A percentile compares a stretch with the other conserved stretches of the same genome.
These are phyloP conservation scores for Pteria penguin DNA, from an alignment of 2,888 invertebrate genomes.

Conservation along the genomic window DNA sequence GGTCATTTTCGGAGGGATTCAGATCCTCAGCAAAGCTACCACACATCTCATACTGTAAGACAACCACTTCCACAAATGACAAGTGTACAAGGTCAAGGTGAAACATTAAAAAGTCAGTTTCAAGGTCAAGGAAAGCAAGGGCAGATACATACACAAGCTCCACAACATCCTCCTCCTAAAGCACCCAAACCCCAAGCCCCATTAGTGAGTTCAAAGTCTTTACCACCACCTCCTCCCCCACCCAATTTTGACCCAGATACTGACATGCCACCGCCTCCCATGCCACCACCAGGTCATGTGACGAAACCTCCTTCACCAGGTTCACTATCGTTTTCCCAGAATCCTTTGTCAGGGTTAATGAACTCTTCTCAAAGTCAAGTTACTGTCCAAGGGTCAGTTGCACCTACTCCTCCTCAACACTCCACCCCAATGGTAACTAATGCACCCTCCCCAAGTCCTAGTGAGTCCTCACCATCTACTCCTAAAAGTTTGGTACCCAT, in stretches of 20 bases:
- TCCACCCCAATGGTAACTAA: neutral
- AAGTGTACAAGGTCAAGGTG: slow-evolving; percentile 18
- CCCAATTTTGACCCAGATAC: neutral
- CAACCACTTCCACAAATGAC: slow-evolving; percentile 3
- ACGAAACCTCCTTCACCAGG: slow-evolving; percentile 39
- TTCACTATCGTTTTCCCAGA: slow-evolving; percentile 27
- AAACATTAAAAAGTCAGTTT: too few relatives aligned
- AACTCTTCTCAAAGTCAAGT: slow-evolving; percentile 33
- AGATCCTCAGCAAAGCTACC: neutral
- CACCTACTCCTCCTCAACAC: slow-evolving; percentile 20
- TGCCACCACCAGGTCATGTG: slow-evolving; percentile 40
- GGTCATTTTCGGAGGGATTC: neutral
- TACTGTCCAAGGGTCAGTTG: slow-evolving; percentile 8
- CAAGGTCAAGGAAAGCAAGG: slow-evolving; percentile 12
- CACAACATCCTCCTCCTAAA: slow-evolving; percentile 29
- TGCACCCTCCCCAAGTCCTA: slow-evolving; percentile 9
- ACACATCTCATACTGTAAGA: neutral
- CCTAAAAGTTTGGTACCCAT: slow-evolving; percentile 39
- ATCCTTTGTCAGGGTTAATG: slow-evolving; percentile 14
- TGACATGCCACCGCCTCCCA: slow-evolving; percentile 23
- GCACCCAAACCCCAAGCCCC: slow-evolving; percentile 19
- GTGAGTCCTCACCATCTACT: slow-evolving; percentile 40
- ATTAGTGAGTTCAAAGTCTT: slow-evolving; percentile 16
- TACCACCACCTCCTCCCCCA: slow-evolving; percentile 46
- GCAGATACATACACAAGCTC: neutral